These are phyloP conservation scores for Kudoa iwatai DNA, from an alignment of 30 jellyfish, hydroid and myxozoan genomes.

Conservation along the genomic window DNA sequence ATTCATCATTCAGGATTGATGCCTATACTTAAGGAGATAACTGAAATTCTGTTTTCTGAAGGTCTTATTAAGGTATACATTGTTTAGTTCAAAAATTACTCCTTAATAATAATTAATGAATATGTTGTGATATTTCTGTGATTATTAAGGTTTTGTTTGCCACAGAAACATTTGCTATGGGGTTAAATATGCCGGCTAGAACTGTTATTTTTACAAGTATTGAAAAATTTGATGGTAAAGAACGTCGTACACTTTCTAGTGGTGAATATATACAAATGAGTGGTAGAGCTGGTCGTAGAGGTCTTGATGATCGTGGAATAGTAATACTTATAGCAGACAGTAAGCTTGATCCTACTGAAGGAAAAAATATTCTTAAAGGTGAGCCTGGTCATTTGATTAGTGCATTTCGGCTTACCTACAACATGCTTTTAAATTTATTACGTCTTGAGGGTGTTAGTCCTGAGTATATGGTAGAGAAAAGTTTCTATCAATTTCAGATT, in stretches of 20 bases:
- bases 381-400: slow-evolving; percentile 68
- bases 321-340: slow-evolving; percentile 54
- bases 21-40: slow-evolving; percentile 78
- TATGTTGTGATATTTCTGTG: not conserved
- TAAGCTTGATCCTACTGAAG: slow-evolving; percentile 58
- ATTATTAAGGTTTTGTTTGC: slow-evolving; percentile 41
- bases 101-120: not conserved
- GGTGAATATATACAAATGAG: slow-evolving; percentile 96
- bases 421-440: slow-evolving; percentile 58
- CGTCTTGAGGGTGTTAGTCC: slow-evolving; percentile 75
- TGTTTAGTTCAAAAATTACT: not conserved
- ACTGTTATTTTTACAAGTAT: slow-evolving; percentile 89
- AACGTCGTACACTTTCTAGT: slow-evolving; percentile 52
- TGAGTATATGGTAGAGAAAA: slow-evolving; percentile 60
- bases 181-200: slow-evolving; percentile 94
- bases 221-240: slow-evolving; percentile 62
- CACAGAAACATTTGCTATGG: slow-evolving; percentile 89
- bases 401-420: slow-evolving; percentile 88
- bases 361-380: slow-evolving; percentile 52
- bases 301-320: slow-evolving; percentile 75
- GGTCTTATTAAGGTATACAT: slow-evolving; percentile 33
- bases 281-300: slow-evolving; percentile 98
- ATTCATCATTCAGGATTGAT: slow-evolving; percentile 90
- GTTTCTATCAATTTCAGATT: slow-evolving; percentile 53
- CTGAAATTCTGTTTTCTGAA: slow-evolving; percentile 57